These are phyloP conservation scores for Therioaphis trifolii DNA, from an alignment of 2,888 invertebrate species.

Conservation along the genomic window DNA sequence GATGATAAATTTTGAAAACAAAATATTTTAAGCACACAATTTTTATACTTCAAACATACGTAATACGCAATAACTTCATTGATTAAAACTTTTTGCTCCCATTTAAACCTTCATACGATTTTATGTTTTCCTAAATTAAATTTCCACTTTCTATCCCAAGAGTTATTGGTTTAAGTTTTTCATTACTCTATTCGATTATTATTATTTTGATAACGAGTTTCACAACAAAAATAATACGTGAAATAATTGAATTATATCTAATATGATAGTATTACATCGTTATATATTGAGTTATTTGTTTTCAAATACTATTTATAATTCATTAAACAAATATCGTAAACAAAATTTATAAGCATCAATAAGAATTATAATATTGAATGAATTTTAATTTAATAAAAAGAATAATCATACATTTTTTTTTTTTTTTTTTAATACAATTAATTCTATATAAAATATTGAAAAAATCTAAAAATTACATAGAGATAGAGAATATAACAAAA, in stretches of 20 bases:
- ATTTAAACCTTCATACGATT: background rate
- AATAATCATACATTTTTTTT: too few species aligned
- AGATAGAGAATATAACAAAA: background rate
- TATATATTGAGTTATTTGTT: background rate
- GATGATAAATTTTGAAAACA: background rate
- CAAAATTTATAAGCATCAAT: too few species aligned
- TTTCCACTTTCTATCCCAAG: background rate
- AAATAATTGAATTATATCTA: background rate
- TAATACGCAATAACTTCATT: background rate
- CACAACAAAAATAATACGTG: background rate
- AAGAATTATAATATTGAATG: too few species aligned
- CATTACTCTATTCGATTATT: constrained; percentile 1
- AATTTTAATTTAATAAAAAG: too few species aligned
- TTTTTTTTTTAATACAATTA: too few species aligned
- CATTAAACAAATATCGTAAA: background rate
- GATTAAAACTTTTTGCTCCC: background rate
- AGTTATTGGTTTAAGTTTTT: constrained; percentile 13
- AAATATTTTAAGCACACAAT: background rate
- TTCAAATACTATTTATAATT: background rate
- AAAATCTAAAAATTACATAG: background rate
- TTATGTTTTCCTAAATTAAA: constrained; percentile 13
- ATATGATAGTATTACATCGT: background rate
- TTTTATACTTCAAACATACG: background rate
- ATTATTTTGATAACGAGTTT: constrained; percentile 6
- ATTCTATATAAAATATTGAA: too few species aligned